Base-by-base conservation (phyloP, 1,140 invertebrate genomes). In the Acromyrmex charruanus region DNA sequence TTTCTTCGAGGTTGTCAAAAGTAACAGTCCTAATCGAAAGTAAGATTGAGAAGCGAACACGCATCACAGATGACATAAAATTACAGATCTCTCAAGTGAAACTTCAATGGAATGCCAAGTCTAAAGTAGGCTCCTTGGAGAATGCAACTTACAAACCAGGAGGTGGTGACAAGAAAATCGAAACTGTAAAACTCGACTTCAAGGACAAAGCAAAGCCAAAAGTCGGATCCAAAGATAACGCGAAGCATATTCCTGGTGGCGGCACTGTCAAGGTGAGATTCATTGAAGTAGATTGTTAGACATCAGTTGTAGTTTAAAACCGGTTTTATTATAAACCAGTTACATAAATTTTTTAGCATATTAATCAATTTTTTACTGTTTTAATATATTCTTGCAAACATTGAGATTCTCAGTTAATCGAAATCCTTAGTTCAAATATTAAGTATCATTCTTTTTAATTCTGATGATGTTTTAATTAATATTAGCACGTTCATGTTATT, bases 91-190 rank as follows among this genome's bases (percentile, higher is more conserved):
- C 97, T 85, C 97, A 97, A 92, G 97, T 98, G 86, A 99, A 98
- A 95, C 95, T 99, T 80, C 97, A 98, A 92, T 99, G 98, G 98
- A 98, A 98, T 90, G 98, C 98, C 0, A 98, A 98, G 95, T 97
- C 98, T 25, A 99, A 99, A 96, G 97, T 99, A 82, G 98, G 98
- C 39, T 99, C 98, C 0, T 95, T 99, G 88, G 98, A 99, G n/a
- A 99, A 99, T 94, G 96, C 98, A n/a, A 96, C 97, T 5, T 97
- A 99, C 95, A 98, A 98, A 93, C 98, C 99, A 1, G 98, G 98
- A 53, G 99, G 98, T 44, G 98, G 98, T 39, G 98, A 98, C 90
- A 98, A 98, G 94, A 99, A 99, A 96, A 98, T 99, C 65, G 98
- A 98, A 94, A 97, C 97, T 0, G 96, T 98, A 6, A 99, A 99